Evolutionary conservation across 2,113 vertebrate species (phyloP), one percentile per base, ranked within the genome.

Genomic region (Amphiprion percula): DNA sequence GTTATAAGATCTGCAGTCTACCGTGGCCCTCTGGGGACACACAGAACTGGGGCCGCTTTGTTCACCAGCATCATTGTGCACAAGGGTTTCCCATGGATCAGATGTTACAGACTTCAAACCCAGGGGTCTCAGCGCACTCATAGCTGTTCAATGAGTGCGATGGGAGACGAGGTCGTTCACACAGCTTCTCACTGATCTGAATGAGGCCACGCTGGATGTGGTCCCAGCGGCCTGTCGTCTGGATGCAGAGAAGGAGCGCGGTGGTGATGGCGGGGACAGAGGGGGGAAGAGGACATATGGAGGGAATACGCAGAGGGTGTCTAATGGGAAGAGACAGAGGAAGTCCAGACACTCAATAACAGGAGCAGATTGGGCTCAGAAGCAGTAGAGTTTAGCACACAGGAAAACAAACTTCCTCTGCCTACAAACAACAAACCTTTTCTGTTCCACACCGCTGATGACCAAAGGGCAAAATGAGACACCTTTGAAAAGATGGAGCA

Each of bases 81-180:
- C 17, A 11, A 87, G 85, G 91, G 79, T 92, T 94, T 94, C 93
- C 93, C 93, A 94, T 92, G 93, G 93, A 93, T 93, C 90, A 84
- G 69, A 87, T 93, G 87, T 89, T 89, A 52, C 56, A 82, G 77
- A 88, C 84, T 92, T 90, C 83, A 91, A 90, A 92, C 88, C 80
- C 84, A 77, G 76, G 72, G 84, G 84, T 93, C 91, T 91, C 90
- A 82, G 86, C n/a, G 86, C 88, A 63, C 84, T 86, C 87, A 49
- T 90, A 84, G 83, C 77, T 41, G 70, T 91, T 90, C 78, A 82
- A 74, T 87, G 88, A 68, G 68, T 85, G 74, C 59, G 80, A 86
- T 90, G 88, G 85, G 91, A 91, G 86, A 87, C 60, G 14, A 86
- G 61, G 67, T 64, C 12, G 62, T 87, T 92, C 87, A 78, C 85